These are phyloP conservation scores for Drosophila arizonae DNA, from an alignment of 1,140 invertebrate species.

Conservation along the genomic window DNA sequence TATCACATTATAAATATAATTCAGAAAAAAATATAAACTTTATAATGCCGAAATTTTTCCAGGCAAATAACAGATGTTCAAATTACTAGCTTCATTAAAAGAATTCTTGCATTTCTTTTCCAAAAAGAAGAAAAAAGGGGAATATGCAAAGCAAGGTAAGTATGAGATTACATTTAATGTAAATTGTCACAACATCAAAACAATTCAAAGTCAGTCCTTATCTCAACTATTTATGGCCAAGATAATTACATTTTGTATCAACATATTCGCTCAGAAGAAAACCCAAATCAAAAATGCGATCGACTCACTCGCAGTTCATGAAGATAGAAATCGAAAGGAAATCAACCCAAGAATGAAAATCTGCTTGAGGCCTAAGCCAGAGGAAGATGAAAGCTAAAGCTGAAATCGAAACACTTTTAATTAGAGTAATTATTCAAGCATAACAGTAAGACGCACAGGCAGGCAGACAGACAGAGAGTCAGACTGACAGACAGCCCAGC, in stretches of 20 bases:
- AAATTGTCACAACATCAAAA: too few species aligned
- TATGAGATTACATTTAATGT: too few species aligned
- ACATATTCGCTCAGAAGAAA: background rate
- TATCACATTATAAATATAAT: too few species aligned
- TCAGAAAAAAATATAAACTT: too few species aligned
- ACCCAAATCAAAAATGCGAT: background rate
- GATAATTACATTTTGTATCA: slow-evolving; percentile 22
- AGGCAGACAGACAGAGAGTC: slow-evolving; percentile 1
- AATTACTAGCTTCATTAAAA: too few species aligned
- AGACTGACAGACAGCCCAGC: background rate
- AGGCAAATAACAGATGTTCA: too few species aligned
- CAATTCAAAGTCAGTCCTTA: background rate
- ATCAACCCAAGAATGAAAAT: slow-evolving; percentile 22
- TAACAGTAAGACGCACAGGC: slow-evolving; percentile 53
- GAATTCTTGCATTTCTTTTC: too few species aligned
- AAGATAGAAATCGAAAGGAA: slow-evolving; percentile 26
- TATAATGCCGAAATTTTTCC: too few species aligned
- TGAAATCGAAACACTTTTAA: slow-evolving; percentile 64
- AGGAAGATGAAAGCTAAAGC: slow-evolving; percentile 65
- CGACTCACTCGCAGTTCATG: slow-evolving; percentile 29
- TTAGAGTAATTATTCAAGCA: slow-evolving; percentile 79
- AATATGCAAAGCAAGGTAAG: too few species aligned
- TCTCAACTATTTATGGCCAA: background rate
- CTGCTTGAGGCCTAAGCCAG: slow-evolving; percentile 63
- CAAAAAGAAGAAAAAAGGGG: too few species aligned